Evolutionary conservation across 2,888 invertebrate species (phyloP).

Genomic region (Cephus nigrinus): DNA sequence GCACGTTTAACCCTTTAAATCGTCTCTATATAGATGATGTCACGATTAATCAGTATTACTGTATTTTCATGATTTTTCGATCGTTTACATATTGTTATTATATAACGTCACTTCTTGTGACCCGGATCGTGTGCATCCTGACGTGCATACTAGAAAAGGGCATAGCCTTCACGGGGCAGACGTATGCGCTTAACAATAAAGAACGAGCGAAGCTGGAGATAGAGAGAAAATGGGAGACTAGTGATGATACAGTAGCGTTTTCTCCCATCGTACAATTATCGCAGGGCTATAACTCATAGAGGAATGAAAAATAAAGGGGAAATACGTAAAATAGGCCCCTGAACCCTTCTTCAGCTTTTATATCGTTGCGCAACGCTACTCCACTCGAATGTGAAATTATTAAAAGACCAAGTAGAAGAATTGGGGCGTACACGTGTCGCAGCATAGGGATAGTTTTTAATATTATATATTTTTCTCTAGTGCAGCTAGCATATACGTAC

Average conservation of each 20-base stretch:
- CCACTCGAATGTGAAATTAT: not conserved
- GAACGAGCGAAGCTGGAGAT: not conserved
- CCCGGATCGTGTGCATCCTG: not conserved
- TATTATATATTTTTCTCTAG: not conserved
- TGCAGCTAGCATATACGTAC: not conserved
- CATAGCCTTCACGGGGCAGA: not conserved
- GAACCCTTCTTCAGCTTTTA: not conserved
- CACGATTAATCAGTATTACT: not conserved
- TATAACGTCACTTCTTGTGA: not conserved
- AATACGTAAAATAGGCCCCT: not conserved
- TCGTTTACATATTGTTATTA: too few relatives aligned
- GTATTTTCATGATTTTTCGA: not conserved
- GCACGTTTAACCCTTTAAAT: not conserved
- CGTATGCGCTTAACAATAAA: not conserved
- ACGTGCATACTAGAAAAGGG: not conserved
- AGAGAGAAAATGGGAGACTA: not conserved
- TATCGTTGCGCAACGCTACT: not conserved
- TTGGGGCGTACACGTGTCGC: not conserved
- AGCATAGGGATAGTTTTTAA: not conserved
- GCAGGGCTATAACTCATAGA: not conserved
- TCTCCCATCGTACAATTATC: not conserved
- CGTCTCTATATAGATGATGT: not conserved
- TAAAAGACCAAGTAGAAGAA: not conserved
- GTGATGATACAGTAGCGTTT: not conserved
- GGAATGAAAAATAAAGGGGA: not conserved